A percentile compares a stretch with the other conserved stretches of the same genome.
These are phyloP conservation scores for Enteromius mattozi DNA, from an alignment of 2,797 vertebrate species.

Conservation along the genomic window DNA sequence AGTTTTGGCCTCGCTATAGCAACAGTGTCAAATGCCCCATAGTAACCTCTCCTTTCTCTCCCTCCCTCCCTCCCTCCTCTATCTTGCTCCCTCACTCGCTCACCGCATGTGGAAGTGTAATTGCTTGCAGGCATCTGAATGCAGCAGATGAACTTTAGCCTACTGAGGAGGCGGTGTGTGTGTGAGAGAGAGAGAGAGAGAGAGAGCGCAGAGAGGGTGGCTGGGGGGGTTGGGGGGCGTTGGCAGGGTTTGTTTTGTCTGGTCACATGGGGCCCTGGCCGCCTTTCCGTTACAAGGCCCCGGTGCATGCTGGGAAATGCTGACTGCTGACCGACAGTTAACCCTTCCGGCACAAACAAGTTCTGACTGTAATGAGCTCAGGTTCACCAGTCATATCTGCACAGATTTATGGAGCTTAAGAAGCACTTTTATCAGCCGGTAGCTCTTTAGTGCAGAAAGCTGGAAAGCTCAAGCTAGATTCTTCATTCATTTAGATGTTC, in stretches of 20 bases:
- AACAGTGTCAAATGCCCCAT: conserved; percentile 76
- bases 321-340: conserved; percentile 63
- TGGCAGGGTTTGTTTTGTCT: conserved; percentile 79
- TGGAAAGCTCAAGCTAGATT: conserved; percentile 8
- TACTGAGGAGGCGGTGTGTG: conserved; percentile 71
- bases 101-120: conserved; percentile 72
- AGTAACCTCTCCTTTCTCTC: conserved; percentile 78
- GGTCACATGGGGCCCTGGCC: conserved; percentile 77
- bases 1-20: conserved; percentile 76
- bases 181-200: conserved; percentile 1
- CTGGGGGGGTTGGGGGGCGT: conserved; percentile 23
- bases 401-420: conserved; percentile 20
- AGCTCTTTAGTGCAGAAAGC: conserved; percentile 19
- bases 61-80: conserved; percentile 61
- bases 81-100: conserved; percentile 66
- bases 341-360: conserved; percentile 21
- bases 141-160: conserved; percentile 83
- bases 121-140: conserved; percentile 76
- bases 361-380: not conserved
- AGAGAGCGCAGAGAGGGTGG: not conserved
- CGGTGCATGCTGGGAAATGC: conserved; percentile 65
- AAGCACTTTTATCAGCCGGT: conserved; percentile 1
- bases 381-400: not conserved
- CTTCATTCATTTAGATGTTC: conserved; percentile 22
- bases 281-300: conserved; percentile 68